Evolutionary conservation across 2,113 vertebrate species (phyloP).

Genomic region (Suricata suricatta): DNA sequence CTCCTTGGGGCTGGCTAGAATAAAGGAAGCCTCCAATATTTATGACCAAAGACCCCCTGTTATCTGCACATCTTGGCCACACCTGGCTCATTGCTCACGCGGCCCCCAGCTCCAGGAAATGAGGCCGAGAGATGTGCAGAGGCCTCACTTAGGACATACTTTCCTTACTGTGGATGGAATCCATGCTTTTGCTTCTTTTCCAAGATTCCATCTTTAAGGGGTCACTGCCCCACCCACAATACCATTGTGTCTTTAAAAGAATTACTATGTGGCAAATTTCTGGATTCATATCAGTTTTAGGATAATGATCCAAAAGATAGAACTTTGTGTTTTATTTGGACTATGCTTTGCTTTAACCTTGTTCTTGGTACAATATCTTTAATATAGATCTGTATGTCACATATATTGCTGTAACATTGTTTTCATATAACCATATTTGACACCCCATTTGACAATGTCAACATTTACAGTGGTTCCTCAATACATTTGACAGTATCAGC

Average conservation of each 20-base stretch:
- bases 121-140: too few species aligned
- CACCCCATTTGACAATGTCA: slow-evolving; percentile 69
- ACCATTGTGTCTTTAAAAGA: neutral
- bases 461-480: slow-evolving; percentile 60
- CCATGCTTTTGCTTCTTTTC: neutral
- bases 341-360: slow-evolving; percentile 1
- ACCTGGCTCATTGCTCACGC: neutral
- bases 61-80: too few species aligned
- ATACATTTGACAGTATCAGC: slow-evolving; percentile 62
- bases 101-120: neutral
- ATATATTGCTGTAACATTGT: neutral
- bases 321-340: slow-evolving; percentile 14
- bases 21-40: neutral
- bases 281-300: neutral
- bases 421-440: slow-evolving; percentile 53
- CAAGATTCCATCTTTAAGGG: too few species aligned
- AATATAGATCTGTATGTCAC: slow-evolving; percentile 45
- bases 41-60: neutral
- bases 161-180: neutral
- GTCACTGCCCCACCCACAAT: neutral
- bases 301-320: neutral
- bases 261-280: neutral
- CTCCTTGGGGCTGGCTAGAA: neutral
- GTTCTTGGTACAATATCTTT: slow-evolving; percentile 22
- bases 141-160: neutral